Evolutionary conservation across 2,888 invertebrate species (phyloP), one percentile per base, ranked within the genome.

Genomic region (Drosophila algonquin): DNA sequence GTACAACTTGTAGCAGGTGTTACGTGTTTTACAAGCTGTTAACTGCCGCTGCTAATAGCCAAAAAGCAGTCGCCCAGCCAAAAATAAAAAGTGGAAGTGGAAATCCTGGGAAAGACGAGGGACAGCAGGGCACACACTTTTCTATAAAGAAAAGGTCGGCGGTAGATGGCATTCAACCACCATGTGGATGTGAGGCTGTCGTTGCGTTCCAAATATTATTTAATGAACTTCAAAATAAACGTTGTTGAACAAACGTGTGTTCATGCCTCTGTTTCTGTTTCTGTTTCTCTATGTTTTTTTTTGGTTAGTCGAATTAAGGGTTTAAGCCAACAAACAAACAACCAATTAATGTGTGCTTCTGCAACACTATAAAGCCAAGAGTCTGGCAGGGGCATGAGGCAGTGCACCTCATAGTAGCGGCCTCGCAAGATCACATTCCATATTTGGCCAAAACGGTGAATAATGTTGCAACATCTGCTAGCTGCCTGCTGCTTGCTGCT

Each of bases 1-100:
- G 44, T 46, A 52, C 45, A 63, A 72, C 60, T 79, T 87, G 82
- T 79, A 73, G 88, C 82, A 83, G 88, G 82, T 83, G 88, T 79
- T 77, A 63, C 40, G 77, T 83, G 88, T 81, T 87, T 87, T 85
- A 83, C 82, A 83, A 87, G 86, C 88, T 81, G 87, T 87, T 82
- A 82, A 82, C 81, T 87, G 87, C 81, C 67, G 72, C 86, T 55
- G 76, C 82, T 87, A 85, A 83, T 87, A 71, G 73, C 63, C 69
- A 77, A 73, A 50, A 70, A 67, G 30, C 64, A 57, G 51, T 46
- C 21, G 51, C 40, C 32, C 32, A n/a, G 46, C n/a, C 14, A 27
- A 40, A 40, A 24, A 4, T 5, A 24, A 24, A 24, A 5, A 14
- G 3, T 27, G 50, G 21, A 9, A 27, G 24, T 24, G 1, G 18